These are phyloP conservation scores for Montipora cactus DNA, from an alignment of 64 coral and sea anemone species.

Conservation along the genomic window DNA sequence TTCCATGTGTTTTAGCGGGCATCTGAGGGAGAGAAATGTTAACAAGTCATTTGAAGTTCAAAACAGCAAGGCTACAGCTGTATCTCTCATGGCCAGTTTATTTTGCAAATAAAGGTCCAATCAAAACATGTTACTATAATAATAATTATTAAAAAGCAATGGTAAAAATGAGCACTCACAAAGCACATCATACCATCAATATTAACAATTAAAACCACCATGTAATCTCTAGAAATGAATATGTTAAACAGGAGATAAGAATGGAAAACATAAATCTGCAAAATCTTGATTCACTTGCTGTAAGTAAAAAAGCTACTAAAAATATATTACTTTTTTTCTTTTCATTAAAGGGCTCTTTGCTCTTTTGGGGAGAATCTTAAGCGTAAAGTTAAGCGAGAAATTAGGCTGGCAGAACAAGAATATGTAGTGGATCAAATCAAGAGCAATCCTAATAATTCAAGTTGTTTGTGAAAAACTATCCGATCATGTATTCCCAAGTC, in stretches of 20 bases:
- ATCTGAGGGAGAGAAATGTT: conserved; percentile 44
- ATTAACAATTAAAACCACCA: too few relatives aligned
- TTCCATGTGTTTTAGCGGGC: conserved; percentile 90
- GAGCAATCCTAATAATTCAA: background rate
- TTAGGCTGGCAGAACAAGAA: background rate
- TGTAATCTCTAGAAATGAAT: too few relatives aligned
- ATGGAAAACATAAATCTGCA: too few relatives aligned
- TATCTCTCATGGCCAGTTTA: too few relatives aligned
- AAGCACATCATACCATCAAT: too few relatives aligned
- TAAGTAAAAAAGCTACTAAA: too few relatives aligned
- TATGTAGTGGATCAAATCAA: background rate
- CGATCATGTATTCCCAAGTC: background rate
- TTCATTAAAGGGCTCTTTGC: too few relatives aligned
- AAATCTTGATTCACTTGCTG: too few relatives aligned
- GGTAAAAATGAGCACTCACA: too few relatives aligned
- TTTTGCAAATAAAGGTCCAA: background rate
- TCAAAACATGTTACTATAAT: background rate
- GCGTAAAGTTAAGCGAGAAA: background rate
- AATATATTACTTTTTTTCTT: too few relatives aligned
- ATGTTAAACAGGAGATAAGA: too few relatives aligned
- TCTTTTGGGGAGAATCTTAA: background rate
- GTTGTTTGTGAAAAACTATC: background rate
- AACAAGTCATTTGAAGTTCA: background rate
- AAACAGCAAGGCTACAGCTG: background rate
- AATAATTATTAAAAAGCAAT: too few relatives aligned